Percentiles rank a stretch among this genome's conserved stretches.
phyloP scores from a whole-genome alignment of 2,888 invertebrate genomes.

The Hypselothyrea guttata region DNA sequence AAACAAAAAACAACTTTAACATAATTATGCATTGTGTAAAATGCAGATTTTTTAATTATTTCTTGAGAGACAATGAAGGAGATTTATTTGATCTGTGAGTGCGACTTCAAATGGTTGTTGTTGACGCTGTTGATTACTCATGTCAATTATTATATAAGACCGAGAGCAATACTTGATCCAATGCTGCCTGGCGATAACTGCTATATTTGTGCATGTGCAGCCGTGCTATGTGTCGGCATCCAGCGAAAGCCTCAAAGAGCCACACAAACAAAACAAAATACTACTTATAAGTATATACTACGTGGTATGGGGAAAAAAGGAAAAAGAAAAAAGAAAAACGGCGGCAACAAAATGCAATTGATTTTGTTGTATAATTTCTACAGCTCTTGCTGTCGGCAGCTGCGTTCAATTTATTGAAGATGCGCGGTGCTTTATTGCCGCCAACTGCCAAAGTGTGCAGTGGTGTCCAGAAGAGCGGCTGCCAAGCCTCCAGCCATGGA shows the following conservation, averaged over 20 bases:
- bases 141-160: conserved; percentile 69
- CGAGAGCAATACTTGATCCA: conserved; percentile 24
- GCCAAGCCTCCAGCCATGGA: conserved; percentile 5
- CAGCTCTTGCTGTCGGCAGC: conserved; percentile 65
- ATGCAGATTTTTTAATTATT: too few species aligned
- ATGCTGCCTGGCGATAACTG: neutral
- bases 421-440: conserved; percentile 65
- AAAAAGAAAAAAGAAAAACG: conserved; percentile 23
- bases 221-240: conserved; percentile 28
- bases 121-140: conserved; percentile 61
- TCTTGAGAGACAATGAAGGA: too few species aligned
- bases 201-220: neutral
- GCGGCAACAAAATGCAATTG: conserved; percentile 61
- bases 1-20: too few species aligned
- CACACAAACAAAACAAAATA: conserved; percentile 6
- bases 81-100: too few species aligned
- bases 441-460: conserved; percentile 12
- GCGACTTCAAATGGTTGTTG: too few species aligned
- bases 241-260: conserved; percentile 52
- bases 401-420: conserved; percentile 71
- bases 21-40: too few species aligned
- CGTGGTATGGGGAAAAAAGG: too few species aligned
- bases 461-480: neutral
- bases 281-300: too few species aligned
- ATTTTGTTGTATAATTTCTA: conserved; percentile 72